A percentile compares a stretch with the other conserved stretches of the same genome.
phyloP scores from a whole-genome alignment of 2,113 vertebrate species.

The Poicephalus gulielmi region DNA sequence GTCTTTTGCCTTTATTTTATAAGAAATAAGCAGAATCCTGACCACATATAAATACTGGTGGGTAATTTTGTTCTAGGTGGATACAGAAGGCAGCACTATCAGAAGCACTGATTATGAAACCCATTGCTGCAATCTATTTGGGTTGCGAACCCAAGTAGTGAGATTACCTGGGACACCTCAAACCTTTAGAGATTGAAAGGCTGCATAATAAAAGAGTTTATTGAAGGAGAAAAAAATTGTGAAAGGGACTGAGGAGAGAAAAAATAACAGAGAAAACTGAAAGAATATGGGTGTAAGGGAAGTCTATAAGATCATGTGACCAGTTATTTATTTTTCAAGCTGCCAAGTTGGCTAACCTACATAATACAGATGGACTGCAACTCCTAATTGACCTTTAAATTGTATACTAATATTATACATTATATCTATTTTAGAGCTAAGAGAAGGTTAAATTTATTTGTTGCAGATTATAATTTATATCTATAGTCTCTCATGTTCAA shows the following conservation, averaged over 20 bases:
- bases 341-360: not conserved
- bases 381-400: not conserved
- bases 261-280: not conserved
- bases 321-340: not conserved
- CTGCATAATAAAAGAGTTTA: not conserved
- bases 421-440: not conserved
- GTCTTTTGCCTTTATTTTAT: not conserved
- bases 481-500: not conserved
- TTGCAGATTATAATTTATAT: conserved; percentile 30
- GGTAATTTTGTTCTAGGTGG: not conserved
- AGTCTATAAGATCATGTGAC: not conserved
- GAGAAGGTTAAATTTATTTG: conserved; percentile 15
- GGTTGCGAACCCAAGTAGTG: not conserved
- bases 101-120: not conserved
- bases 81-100: not conserved
- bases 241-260: not conserved
- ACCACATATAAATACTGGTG: not conserved
- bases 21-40: not conserved
- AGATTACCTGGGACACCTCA: not conserved
- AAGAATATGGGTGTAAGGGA: not conserved
- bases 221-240: not conserved
- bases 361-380: not conserved
- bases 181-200: not conserved
- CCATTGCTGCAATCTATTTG: not conserved
- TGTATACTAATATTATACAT: not conserved